Evolutionary conservation across 2,797 vertebrate genomes (phyloP), one percentile per base, ranked within the genome.

Genomic region (Salarias fasciatus): DNA sequence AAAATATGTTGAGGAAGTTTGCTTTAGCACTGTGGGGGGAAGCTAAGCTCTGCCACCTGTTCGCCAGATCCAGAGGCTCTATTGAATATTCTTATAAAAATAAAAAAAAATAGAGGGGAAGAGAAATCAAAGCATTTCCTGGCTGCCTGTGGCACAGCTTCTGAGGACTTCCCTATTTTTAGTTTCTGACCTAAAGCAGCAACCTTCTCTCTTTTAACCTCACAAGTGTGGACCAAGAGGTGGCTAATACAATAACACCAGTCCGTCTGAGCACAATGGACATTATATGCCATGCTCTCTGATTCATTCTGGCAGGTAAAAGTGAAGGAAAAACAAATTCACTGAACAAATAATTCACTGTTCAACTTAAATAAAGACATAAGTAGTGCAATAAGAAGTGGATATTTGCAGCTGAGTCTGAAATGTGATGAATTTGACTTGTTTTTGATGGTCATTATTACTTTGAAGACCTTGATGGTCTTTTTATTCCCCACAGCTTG

Each of bases 111-210:
- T 59, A 59, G 50, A 60, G 63, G 53, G 73, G 77, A 77, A 80
- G 74, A 82, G 80, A 85, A 90, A 93, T 92, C 91, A 93, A 93
- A 94, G 92, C 79, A 86, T 82, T 93, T 93, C 92, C 93, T 94
- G 90, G 77, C 88, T 83, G 90, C 88, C 88, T 84, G 85, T 93
- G 91, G 91, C 91, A 90, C 71, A 48, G 82, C 90, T 92, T 94
- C 91, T 91, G 88, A 93, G 89, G 89, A 90, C 83, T 12, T 24
- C 44, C 72, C 87, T 94, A 93, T 93, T 92, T 92, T 93, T 91
- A 91, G 88, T 50, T 60, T 88, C 79, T 83, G 89, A 92, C 87
- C 84, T 86, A 87, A 91, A 91, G 83, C 89, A 75, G 80, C 75
- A 84, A 73, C 73, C 67, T 64, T 82, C 77, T 83, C 69, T 83